Conservation (phyloP, 1,140 invertebrate genomes). For the Drosophila sturtevanti region DNA sequence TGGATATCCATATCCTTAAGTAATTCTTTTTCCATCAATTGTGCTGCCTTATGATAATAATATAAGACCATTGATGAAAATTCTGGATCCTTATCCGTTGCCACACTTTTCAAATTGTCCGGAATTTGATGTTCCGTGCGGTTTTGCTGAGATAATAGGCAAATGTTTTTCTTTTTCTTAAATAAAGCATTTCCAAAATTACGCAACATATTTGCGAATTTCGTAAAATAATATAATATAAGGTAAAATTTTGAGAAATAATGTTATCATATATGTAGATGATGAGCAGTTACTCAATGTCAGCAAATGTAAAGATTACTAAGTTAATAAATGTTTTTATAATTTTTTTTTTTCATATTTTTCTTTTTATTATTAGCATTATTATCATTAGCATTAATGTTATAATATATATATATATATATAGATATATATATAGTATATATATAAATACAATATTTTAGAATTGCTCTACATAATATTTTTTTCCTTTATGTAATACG, state of each 20-base stretch:
- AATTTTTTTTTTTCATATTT: constrained; percentile 33
- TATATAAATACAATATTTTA: constrained; percentile 42
- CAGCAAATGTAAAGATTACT: constrained; percentile 2
- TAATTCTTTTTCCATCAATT: constrained; percentile 86
- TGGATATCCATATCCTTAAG: constrained; percentile 86
- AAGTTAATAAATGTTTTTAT: neutral
- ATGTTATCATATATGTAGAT: neutral
- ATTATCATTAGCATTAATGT: constrained; percentile 38
- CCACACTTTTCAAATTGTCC: constrained; percentile 84
- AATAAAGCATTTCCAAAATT: neutral
- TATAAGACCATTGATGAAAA: constrained; percentile 90
- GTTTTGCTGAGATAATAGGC: neutral
- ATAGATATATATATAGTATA: constrained; percentile 26
- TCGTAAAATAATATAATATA: neutral
- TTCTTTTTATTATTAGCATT: constrained; percentile 38
- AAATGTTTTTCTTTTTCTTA: neutral
- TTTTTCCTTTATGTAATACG: constrained; percentile 50
- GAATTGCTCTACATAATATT: constrained; percentile 54
- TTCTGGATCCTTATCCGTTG: constrained; percentile 86
- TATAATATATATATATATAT: constrained; percentile 59
- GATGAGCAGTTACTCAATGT: neutral
- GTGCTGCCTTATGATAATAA: constrained; percentile 88
- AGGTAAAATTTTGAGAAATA: neutral
- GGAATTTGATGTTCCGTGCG: constrained; percentile 84
- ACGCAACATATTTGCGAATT: constrained; percentile 11